Base-by-base conservation (phyloP, 2,797 vertebrate genomes). In the Gouania willdenowi region DNA sequence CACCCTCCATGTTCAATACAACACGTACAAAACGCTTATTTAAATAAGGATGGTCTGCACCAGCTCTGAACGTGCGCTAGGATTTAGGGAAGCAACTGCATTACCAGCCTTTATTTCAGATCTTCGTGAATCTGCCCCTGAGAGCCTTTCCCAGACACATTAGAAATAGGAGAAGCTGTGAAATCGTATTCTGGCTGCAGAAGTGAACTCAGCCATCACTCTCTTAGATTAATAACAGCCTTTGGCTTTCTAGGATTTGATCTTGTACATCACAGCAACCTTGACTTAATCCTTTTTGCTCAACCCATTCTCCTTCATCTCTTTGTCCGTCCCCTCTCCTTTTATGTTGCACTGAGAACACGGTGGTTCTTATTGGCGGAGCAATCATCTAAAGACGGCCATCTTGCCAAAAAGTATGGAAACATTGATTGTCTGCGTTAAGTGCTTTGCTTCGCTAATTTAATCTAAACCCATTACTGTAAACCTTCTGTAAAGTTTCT, bases 311-410 rank as follows among this genome's bases (percentile, higher is more conserved):
- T 39, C 14, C 32, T 59, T 27, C 22, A 20, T 31, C 12, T 31
- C 24, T 37, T 24, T 10, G 4, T 33, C 11, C 14, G 3, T 39
- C 21, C 6, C 4, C 26, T 7, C 18, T 27, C 28, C 24, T 11
- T 26, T 39, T 32, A 25, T 23, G 7, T 16, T 27, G 25, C 41
- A 26, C 22, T 15, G 12, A 40, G 42, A 56, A 48, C 39, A 55
- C 18, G 38, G 31, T 17, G 28, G 25, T 57, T 31, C 28, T 46
- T 53, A 46, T 17, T 11, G 23, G 38, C 23, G 34, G 45, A 47
- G 49, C 57, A 47, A 60, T 29, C 43, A 44, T 39, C 56, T 46
- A 71, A 74, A 75, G 66, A 81, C 66, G 66, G 58, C 40, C 58
- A 14, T 10, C 15, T 28, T 56, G 40, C 62, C 26, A 38, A 41